Evolutionary conservation across 2,888 invertebrate genomes (phyloP).

Genomic region (Drosophila testacea): DNA sequence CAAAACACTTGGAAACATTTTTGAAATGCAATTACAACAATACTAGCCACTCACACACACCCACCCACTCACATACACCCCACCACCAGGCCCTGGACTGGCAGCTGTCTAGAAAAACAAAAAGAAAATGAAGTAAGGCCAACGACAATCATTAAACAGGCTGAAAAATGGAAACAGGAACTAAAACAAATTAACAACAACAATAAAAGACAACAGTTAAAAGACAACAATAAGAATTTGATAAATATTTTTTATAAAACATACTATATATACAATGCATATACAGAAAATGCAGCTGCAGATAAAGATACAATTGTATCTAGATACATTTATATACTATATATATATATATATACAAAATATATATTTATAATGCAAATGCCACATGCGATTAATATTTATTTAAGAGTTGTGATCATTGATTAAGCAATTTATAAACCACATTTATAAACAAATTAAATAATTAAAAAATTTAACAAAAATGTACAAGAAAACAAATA

Average conservation of each 20-base stretch:
- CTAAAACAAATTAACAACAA: slow-evolving; percentile 28
- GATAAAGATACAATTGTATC: slow-evolving; percentile 41
- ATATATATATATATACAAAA: slow-evolving; percentile 26
- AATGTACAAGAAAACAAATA: slow-evolving; percentile 20
- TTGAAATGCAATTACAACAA: slow-evolving; percentile 34
- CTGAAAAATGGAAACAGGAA: slow-evolving; percentile 35
- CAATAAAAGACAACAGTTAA: slow-evolving; percentile 18
- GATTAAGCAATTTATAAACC: slow-evolving; percentile 83
- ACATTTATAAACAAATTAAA: slow-evolving; percentile 58
- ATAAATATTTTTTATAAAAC: slow-evolving; percentile 35
- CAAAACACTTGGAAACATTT: slow-evolving; percentile 42
- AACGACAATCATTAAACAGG: slow-evolving; percentile 48
- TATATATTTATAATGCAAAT: slow-evolving; percentile 55
- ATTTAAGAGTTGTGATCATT: slow-evolving; percentile 86
- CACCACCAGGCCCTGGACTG: slow-evolving; percentile 14
- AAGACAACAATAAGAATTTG: slow-evolving; percentile 23
- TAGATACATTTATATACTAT: slow-evolving; percentile 42
- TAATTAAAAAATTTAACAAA: slow-evolving; percentile 34
- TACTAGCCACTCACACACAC: slow-evolving; percentile 24
- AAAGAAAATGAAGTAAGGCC: neutral
- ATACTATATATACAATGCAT: slow-evolving; percentile 30
- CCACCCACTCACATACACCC: neutral
- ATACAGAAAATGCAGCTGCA: slow-evolving; percentile 22
- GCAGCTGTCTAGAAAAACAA: slow-evolving; percentile 29
- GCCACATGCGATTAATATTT: slow-evolving; percentile 79